Percentiles rank a stretch among this genome's conserved stretches.
phyloP scores from a whole-genome alignment of 37 sponge, comb jelly and placozoan genomes.

The Diacarnus erythraeanus region DNA sequence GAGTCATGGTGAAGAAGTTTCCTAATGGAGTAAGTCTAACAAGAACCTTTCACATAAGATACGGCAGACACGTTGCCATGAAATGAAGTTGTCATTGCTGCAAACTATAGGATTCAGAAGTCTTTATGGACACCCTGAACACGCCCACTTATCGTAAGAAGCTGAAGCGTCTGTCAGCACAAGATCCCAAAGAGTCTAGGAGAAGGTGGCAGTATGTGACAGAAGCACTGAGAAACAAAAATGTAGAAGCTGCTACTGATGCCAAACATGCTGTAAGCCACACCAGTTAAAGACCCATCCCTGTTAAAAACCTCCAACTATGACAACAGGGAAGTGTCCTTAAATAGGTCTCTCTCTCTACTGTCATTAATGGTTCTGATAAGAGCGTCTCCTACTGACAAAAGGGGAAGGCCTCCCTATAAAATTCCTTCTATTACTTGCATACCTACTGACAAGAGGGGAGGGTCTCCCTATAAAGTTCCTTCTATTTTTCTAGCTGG shows the following conservation, averaged over 20 bases:
- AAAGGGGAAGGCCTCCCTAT: too few relatives aligned
- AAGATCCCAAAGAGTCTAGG: slow-evolving; percentile 80
- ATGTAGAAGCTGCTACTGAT: slow-evolving; percentile 86
- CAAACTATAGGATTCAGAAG: slow-evolving; percentile 65
- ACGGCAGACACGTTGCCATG: neutral
- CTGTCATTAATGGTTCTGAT: too few relatives aligned
- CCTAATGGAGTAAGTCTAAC: slow-evolving; percentile 61
- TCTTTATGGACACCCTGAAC: slow-evolving; percentile 80
- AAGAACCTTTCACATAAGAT: neutral
- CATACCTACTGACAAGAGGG: too few relatives aligned
- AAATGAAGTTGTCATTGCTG: neutral
- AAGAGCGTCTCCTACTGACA: too few relatives aligned
- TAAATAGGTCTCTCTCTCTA: neutral
- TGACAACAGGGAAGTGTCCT: neutral
- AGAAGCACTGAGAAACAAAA: slow-evolving; percentile 48
- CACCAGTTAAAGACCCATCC: neutral
- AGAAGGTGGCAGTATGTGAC: slow-evolving; percentile 87
- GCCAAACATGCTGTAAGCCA: slow-evolving; percentile 79
- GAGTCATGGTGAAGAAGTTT: slow-evolving; percentile 80
- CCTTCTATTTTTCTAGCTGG: slow-evolving; percentile 49
- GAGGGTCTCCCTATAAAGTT: too few relatives aligned
- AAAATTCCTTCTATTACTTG: too few relatives aligned
- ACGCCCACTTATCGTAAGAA: slow-evolving; percentile 88
- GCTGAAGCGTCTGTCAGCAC: slow-evolving; percentile 62
- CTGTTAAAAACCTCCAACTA: neutral